These are phyloP conservation scores for Halictus rubicundus DNA, from an alignment of 1,140 invertebrate genomes.

Conservation along the genomic window DNA sequence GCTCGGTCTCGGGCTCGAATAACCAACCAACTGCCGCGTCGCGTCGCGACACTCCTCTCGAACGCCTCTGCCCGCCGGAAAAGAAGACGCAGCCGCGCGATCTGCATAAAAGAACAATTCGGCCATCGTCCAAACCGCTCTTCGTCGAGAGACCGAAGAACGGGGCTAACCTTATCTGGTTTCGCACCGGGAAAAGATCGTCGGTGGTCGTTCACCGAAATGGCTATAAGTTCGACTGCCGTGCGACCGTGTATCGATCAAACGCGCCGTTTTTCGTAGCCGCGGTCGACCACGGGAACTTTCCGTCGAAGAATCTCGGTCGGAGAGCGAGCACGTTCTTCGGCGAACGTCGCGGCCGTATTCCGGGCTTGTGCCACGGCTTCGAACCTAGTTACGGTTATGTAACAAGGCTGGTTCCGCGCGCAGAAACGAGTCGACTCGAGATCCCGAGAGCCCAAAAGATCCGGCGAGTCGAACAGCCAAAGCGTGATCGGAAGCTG, in stretches of 20 bases:
- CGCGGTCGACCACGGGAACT: neutral
- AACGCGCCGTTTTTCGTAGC: neutral
- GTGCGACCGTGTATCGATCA: constrained; percentile 21
- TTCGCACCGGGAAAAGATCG: neutral
- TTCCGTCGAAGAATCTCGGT: constrained; percentile 37
- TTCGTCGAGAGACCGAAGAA: neutral
- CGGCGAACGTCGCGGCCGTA: constrained; percentile 38
- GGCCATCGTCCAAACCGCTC: neutral
- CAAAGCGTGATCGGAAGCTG: neutral
- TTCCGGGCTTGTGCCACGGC: constrained; percentile 53
- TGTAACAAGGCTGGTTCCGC: constrained; percentile 43
- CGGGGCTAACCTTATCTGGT: neutral
- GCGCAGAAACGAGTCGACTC: constrained; percentile 17
- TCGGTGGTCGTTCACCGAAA: neutral
- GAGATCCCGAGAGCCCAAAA: neutral
- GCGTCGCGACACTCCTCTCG: neutral
- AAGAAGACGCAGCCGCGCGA: neutral
- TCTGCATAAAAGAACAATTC: constrained; percentile 17
- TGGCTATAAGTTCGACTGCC: neutral
- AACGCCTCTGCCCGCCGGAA: neutral
- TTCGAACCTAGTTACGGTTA: constrained; percentile 62
- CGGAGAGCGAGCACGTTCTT: constrained; percentile 14
- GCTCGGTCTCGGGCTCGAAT: neutral
- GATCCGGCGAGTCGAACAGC: neutral
- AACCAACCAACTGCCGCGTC: neutral